Base-by-base conservation (phyloP, 2,797 vertebrate species). In the Sparidentex hasta region DNA sequence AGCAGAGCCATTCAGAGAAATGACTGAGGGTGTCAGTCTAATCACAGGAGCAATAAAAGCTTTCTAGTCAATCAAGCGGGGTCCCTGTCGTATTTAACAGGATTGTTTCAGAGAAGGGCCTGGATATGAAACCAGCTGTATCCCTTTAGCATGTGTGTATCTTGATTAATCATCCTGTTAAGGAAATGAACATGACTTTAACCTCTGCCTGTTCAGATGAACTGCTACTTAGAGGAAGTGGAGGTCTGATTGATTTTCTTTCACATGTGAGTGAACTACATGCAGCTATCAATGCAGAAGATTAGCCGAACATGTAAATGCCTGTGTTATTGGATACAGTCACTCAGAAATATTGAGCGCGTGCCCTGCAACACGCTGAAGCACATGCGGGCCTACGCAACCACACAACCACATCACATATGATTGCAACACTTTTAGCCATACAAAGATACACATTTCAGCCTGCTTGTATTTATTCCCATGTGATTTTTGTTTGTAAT, bases 161-260 rank as follows among this genome's bases (percentile, higher is more conserved):
- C 74, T 89, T 93, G 88, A 93, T 94, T 83, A 92, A 93, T 92
- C 81, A 83, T 87, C 88, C 85, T 90, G 86, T 88, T 93, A 90
- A 87, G 84, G 82, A 78, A 92, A 89, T 89, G 87, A 93, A 89
- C 87, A 88, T 43, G 78, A 78, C 12, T 58, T 88, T 94, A 95
- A 93, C 94, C 93, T 93, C 92, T 93, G 89, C 88, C 92, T 82
- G 85, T 91, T 86, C 64, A 74, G 88, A 93, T 91, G 93, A 93
- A 93, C 90, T 70, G 46, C 79, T 87, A 80, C 89, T 94, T 93
- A 92, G 89, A 90, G 92, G 83, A 90, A 87, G 78, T 84, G 91
- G 82, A 87, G 84, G 87, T 79, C 71, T 70, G 85, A 96, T 95
- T 93, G 95, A 96, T 96, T 96, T 96, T 87, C 88, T 77, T 90